Evolutionary conservation across 2,113 vertebrate genomes (phyloP).

Genomic region (Glaucomys volans): DNA sequence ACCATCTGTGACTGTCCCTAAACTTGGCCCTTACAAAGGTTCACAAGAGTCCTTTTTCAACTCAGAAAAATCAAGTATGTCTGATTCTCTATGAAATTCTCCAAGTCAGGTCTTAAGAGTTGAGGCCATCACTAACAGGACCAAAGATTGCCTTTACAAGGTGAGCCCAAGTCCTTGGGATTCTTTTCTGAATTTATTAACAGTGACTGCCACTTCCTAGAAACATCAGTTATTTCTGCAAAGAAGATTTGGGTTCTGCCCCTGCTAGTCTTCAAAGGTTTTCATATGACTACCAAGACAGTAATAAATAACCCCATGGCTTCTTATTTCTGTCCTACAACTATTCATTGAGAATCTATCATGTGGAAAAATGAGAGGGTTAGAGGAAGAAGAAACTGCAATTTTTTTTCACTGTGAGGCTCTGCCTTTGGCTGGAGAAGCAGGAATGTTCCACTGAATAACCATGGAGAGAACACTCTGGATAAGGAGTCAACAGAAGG

Average conservation of each 20-base stretch:
- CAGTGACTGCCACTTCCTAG: background rate
- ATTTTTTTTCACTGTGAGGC: background rate
- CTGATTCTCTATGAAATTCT: background rate
- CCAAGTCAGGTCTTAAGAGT: background rate
- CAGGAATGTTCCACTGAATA: accelerated
- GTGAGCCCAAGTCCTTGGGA: background rate
- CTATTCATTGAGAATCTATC: background rate
- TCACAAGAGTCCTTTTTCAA: background rate
- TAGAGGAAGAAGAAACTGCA: background rate
- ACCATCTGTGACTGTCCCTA: background rate
- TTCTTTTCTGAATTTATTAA: background rate
- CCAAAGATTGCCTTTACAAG: background rate
- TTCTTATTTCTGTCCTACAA: background rate
- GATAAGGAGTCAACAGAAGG: background rate
- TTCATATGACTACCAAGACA: background rate
- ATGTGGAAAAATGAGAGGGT: background rate
- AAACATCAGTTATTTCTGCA: background rate
- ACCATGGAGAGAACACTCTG: background rate
- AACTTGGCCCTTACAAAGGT: background rate
- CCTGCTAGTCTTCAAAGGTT: background rate
- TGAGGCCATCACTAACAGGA: background rate
- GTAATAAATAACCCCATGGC: background rate
- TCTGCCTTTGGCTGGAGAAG: background rate
- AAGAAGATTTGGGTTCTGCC: background rate
- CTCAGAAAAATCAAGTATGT: background rate